Evolutionary conservation across 2,888 invertebrate genomes (phyloP).

Genomic region (Caenorhabditis becei): DNA sequence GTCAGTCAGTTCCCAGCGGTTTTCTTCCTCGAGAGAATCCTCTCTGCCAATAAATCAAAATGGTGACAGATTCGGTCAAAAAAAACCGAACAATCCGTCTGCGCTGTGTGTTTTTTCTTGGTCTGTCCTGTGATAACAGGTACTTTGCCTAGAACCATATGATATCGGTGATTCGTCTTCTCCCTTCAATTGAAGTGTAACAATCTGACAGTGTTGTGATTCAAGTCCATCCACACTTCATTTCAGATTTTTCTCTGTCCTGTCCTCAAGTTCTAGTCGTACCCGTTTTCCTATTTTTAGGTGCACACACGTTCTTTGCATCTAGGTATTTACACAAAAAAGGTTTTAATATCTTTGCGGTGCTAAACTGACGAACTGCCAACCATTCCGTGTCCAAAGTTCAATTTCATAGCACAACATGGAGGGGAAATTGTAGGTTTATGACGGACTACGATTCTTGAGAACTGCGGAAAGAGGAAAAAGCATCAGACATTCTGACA

Average conservation of each 20-base stretch:
- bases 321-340: slow-evolving; percentile 38
- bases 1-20: slow-evolving; percentile 15
- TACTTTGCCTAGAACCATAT: slow-evolving; percentile 45
- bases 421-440: slow-evolving; percentile 19
- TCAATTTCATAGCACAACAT: slow-evolving; percentile 22
- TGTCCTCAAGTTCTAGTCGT: neutral
- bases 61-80: slow-evolving; percentile 16
- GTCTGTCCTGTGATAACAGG: slow-evolving; percentile 9
- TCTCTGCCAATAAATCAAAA: slow-evolving; percentile 12
- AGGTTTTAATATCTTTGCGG: slow-evolving; percentile 31
- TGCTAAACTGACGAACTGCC: slow-evolving; percentile 28
- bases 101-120: slow-evolving; percentile 29
- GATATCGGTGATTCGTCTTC: slow-evolving; percentile 43
- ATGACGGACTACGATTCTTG: slow-evolving; percentile 29
- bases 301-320: slow-evolving; percentile 32
- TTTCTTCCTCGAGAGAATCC: neutral
- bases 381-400: slow-evolving; percentile 39
- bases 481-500: slow-evolving; percentile 14
- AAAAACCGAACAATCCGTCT: slow-evolving; percentile 32
- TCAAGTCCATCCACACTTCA: slow-evolving; percentile 28
- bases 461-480: neutral
- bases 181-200: slow-evolving; percentile 36
- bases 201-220: neutral
- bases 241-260: neutral
- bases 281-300: slow-evolving; percentile 34